Evolutionary conservation across 1,140 invertebrate species (phyloP), one percentile per base, ranked within the genome.

Genomic region (Monomorium pharaonis): DNA sequence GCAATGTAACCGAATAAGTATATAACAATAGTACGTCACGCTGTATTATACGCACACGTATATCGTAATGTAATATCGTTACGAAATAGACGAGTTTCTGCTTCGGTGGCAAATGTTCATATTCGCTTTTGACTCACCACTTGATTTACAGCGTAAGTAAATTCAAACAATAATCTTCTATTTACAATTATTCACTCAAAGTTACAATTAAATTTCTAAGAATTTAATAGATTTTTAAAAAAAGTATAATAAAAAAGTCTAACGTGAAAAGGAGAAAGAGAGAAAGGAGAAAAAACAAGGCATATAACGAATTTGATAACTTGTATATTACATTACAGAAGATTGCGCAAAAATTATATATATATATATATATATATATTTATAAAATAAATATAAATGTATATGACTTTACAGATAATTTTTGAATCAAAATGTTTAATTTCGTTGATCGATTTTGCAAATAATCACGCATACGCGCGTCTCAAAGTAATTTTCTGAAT

Each of bases 11-110:
- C n/a, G n/a, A n/a, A n/a, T n/a, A n/a, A n/a, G n/a, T n/a, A n/a
- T n/a, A n/a, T n/a, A 33, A 85, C 65, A 56, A 49, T 77, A 78
- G 7, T 78, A 84, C 44, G 78, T 65, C 14, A 42, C 33, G 30
- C 16, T 42, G 5, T 44, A n/a, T n/a, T n/a, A 30, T 30, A 63
- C n/a, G 58, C 58, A 65, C 47, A 51, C 10, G 49, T 18, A 67
- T 42, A 85, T 58, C 12, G 58, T 37, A 4, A n/a, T n/a, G n/a
- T 65, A 70, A 80, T 2, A 81, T 54, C 37, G 2, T 86, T 62
- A 47, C 9, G 16, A 83, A 7, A 9, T 47, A 9, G 14, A 80
- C 27, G 12, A 44, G 24, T 60, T 70, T 10, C 14, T 24, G 30
- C 49, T 56, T 51, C 30, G 24, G 16, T 14, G 69, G 30, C 16